Base-by-base conservation (phyloP, 2,113 vertebrate genomes). In the Scortum barcoo region DNA sequence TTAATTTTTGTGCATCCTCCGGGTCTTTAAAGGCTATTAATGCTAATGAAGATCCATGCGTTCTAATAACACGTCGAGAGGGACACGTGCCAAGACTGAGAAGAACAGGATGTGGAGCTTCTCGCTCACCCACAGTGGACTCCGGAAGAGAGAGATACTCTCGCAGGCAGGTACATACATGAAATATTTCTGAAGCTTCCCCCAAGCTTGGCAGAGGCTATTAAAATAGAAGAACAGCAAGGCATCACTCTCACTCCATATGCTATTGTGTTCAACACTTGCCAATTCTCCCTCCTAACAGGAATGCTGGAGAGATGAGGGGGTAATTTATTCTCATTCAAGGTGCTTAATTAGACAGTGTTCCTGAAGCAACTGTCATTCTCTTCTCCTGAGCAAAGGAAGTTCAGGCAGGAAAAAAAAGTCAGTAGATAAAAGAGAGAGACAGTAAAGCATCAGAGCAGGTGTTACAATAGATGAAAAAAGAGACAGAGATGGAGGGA, bases 21-120 rank as follows among this genome's bases (percentile, higher is more conserved):
- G 82, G 87, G 87, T 93, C 90, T 86, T 91, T 87, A 79, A 72
- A 89, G 75, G 85, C 75, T 33, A 87, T 88, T 92, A 85, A 88
- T 76, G 66, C 79, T 93, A 93, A 93, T 94, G 89, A 93, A 92
- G 90, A 93, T 92, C 77, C 79, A 88, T 88, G 89, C 84, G 24
- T 89, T 88, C 67, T 85, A 88, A 92, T 89, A 92, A 83, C 57
- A 72, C 46, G 30, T 88, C 24, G 56, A 78, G 62, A 80, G 79
- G 53, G 81, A 78, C 65, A 11, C 53, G 63, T 72, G 88, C 71
- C 82, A 53, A 81, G 76, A 88, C 74, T 83, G 70, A 79, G 73
- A 79, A 62, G 46, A 58, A 50, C 88, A 28, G 38, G 48, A 74
- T 46, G 40, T 71, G 69, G 50, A 78, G 38, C 48, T 28, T 75